Conservation (phyloP, 1,140 invertebrate species). For the Cyrtorhinus lividipennis region DNA sequence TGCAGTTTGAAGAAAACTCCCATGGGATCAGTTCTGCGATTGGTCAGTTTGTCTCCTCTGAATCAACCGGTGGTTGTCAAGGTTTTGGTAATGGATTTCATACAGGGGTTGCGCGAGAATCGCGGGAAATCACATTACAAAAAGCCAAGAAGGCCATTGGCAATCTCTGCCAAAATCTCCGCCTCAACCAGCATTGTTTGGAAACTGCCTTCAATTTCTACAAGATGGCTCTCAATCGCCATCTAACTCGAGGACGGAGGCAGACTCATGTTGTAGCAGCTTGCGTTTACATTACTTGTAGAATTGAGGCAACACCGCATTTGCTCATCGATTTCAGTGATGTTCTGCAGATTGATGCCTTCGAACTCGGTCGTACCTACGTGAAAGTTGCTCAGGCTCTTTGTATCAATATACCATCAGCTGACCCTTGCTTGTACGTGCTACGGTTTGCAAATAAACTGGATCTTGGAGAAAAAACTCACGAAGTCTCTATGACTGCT, state of each 20-base stretch:
- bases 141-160: conserved; percentile 75
- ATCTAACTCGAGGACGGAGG: conserved; percentile 81
- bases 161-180: conserved; percentile 58
- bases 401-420: conserved; percentile 83
- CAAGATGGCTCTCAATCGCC: conserved; percentile 79
- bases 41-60: conserved; percentile 82
- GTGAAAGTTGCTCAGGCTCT: conserved; percentile 74
- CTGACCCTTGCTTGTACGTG: conserved; percentile 91
- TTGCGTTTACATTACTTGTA: conserved; percentile 93
- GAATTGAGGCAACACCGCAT: conserved; percentile 85
- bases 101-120: conserved; percentile 68
- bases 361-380: conserved; percentile 86
- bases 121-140: conserved; percentile 71
- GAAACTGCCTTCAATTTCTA: conserved; percentile 93
- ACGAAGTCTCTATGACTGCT: conserved; percentile 91
- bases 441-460: conserved; percentile 86
- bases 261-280: conserved; percentile 88
- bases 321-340: conserved; percentile 97
- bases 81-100: conserved; percentile 63
- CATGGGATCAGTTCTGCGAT: conserved; percentile 74
- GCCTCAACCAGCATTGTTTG: conserved; percentile 77
- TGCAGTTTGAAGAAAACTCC: conserved; percentile 87
- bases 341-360: conserved; percentile 89
- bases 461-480: conserved; percentile 80
- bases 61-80: conserved; percentile 65